Conservation (phyloP, 2,888 invertebrate genomes). For the Agrotis puta region DNA sequence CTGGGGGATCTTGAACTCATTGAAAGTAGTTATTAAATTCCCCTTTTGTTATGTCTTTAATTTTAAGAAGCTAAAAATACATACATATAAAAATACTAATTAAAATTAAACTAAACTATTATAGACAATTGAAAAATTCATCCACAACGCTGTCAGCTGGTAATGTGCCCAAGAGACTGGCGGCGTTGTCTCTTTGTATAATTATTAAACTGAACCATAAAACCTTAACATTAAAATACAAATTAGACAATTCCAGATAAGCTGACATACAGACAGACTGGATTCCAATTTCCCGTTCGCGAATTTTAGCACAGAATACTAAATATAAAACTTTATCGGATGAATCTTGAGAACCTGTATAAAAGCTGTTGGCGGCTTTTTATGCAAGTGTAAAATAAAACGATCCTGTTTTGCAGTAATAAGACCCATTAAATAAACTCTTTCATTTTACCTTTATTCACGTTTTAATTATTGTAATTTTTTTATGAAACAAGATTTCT, state of each 20-base stretch:
- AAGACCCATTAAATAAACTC: conserved; percentile 10
- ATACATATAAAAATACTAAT: too few species aligned
- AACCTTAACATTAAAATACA: not conserved
- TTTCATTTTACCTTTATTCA: not conserved
- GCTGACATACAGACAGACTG: conserved; percentile 3
- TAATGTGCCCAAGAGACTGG: too few species aligned
- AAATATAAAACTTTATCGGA: conserved; percentile 47
- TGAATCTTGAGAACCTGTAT: conserved; percentile 46
- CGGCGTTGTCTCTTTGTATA: too few species aligned
- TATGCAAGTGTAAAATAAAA: conserved; percentile 38
- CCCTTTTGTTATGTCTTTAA: too few species aligned
- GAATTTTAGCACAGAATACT: conserved; percentile 32
- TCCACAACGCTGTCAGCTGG: too few species aligned
- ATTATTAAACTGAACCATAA: not conserved
- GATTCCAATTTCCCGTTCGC: conserved; percentile 10
- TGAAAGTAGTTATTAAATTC: too few species aligned
- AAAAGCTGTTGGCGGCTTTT: conserved; percentile 23
- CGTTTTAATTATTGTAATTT: conserved; percentile 5
- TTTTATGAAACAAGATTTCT: conserved; percentile 25
- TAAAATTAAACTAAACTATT: too few species aligned
- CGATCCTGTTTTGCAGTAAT: conserved; percentile 16
- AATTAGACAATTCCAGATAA: not conserved
- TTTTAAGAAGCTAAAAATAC: too few species aligned
- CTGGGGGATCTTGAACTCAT: too few species aligned
- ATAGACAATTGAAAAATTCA: too few species aligned